Conservation (phyloP, 2,797 vertebrate species). For the Geotrypetes seraphini region DNA sequence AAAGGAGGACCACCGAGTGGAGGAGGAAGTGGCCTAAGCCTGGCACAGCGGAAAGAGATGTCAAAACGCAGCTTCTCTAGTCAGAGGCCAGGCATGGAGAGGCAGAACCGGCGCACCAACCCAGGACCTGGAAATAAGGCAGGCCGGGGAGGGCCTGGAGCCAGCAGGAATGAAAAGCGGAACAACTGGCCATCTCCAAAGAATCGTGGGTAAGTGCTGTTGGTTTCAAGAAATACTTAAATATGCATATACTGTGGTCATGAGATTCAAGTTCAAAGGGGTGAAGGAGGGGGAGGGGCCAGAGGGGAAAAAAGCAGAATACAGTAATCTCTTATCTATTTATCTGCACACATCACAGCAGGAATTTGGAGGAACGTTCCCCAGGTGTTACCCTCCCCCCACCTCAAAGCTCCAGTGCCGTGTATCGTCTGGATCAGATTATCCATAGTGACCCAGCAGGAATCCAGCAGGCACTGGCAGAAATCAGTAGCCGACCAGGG, state of each 20-base stretch:
- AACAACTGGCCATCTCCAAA: constrained; percentile 79
- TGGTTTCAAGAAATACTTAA: too few relatives aligned
- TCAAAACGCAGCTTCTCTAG: constrained; percentile 87
- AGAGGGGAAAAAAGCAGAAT: too few relatives aligned
- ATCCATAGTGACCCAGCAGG: constrained; percentile 52
- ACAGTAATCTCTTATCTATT: too few relatives aligned
- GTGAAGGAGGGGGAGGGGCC: background rate
- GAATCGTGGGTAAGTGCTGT: constrained; percentile 70
- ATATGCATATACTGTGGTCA: too few relatives aligned
- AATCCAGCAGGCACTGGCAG: constrained; percentile 50
- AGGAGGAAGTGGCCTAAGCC: constrained; percentile 30
- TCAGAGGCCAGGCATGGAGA: constrained; percentile 84
- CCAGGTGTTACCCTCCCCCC: constrained; percentile 32
- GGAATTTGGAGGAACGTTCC: constrained; percentile 41
- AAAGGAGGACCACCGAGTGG: constrained; percentile 33
- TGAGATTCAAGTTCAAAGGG: too few relatives aligned
- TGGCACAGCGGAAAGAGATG: constrained; percentile 64
- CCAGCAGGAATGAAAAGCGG: constrained; percentile 38
- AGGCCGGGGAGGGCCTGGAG: constrained; percentile 46
- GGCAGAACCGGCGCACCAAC: constrained; percentile 76
- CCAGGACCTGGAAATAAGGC: constrained; percentile 39
- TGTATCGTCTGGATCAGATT: constrained; percentile 50
- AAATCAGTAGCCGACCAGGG: constrained; percentile 19
- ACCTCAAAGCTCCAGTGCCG: constrained; percentile 41
- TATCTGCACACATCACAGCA: constrained; percentile 14